Evolutionary conservation across 1,140 invertebrate genomes (phyloP).

Genomic region (Aphidius ervi): DNA sequence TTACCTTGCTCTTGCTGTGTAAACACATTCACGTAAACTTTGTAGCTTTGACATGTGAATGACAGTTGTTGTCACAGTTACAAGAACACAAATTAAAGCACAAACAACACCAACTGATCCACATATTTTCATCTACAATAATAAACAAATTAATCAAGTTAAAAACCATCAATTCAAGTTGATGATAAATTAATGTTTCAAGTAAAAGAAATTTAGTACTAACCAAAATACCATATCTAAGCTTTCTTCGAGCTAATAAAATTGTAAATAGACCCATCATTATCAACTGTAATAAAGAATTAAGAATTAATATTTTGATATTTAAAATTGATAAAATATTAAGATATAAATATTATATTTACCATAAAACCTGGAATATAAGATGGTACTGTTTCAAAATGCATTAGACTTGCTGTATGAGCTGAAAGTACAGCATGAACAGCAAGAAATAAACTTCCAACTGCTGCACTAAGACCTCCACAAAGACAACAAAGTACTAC

Average conservation of each 20-base stretch:
- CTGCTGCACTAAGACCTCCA: conserved; percentile 65
- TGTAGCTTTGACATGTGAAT: conserved; percentile 89
- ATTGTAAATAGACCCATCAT: conserved; percentile 81
- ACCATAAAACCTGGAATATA: conserved; percentile 78
- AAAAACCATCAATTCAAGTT: neutral
- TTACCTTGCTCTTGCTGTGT: conserved; percentile 58
- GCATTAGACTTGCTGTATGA: conserved; percentile 74
- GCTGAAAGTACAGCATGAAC: conserved; percentile 73
- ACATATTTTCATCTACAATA: conserved; percentile 75
- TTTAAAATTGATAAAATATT: conserved; percentile 6
- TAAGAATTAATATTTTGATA: conserved; percentile 11
- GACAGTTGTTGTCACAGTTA: conserved; percentile 89
- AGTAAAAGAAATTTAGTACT: conserved; percentile 35
- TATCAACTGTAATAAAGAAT: conserved; percentile 61
- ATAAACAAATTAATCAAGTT: neutral
- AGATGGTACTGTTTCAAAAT: conserved; percentile 80
- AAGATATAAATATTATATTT: conserved; percentile 29
- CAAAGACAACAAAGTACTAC: conserved; percentile 73
- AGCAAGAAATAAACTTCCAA: conserved; percentile 70
- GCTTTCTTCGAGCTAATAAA: conserved; percentile 74
- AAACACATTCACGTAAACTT: conserved; percentile 80
- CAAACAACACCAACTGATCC: conserved; percentile 79
- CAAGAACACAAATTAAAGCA: conserved; percentile 77
- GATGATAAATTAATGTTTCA: conserved; percentile 1
- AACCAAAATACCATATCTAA: conserved; percentile 82